phyloP scores from a whole-genome alignment of 2,113 vertebrate species.

The Turnix velox region DNA sequence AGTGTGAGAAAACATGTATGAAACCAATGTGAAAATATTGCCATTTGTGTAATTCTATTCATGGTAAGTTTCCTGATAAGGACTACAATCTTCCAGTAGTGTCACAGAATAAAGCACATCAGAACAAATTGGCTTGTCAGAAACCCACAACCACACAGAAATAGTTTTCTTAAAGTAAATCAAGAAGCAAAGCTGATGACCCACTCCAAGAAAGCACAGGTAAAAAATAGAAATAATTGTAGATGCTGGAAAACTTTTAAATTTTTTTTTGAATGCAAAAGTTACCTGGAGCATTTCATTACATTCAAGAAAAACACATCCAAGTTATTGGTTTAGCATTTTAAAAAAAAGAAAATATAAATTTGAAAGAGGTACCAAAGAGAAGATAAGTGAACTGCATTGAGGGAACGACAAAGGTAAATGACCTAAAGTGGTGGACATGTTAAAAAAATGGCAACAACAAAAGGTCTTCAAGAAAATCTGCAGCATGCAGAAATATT shows the following conservation, averaged over 20 bases:
- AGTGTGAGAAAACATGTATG: neutral
- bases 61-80: neutral
- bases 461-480: neutral
- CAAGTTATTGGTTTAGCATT: neutral
- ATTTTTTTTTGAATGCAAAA: neutral
- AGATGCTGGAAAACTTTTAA: neutral
- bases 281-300: neutral
- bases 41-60: neutral
- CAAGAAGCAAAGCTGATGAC: neutral
- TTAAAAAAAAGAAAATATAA: neutral
- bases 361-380: neutral
- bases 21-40: neutral
- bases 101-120: neutral
- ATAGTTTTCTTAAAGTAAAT: neutral
- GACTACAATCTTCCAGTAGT: neutral
- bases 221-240: neutral
- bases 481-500: conserved; percentile 1
- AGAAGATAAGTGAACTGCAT: neutral
- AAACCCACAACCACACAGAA: neutral
- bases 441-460: neutral
- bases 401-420: neutral
- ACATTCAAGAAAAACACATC: neutral
- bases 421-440: neutral
- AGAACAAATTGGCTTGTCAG: neutral
- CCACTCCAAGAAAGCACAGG: neutral